These are phyloP conservation scores for Phenganax marumi DNA, from an alignment of 92 coral and sea anemone species.

Conservation along the genomic window DNA sequence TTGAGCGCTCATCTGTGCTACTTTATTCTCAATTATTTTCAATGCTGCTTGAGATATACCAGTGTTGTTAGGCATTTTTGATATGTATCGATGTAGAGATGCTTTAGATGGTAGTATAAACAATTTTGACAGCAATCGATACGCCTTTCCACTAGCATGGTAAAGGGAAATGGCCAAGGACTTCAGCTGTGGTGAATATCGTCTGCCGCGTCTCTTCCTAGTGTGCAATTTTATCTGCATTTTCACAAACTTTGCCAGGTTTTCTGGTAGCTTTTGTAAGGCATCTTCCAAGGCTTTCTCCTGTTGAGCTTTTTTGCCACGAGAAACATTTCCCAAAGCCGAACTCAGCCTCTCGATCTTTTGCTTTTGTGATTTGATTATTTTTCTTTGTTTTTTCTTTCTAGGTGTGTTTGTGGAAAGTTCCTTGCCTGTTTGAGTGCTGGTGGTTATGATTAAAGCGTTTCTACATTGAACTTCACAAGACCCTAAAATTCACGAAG, in stretches of 20 bases:
- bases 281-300: conserved; percentile 15
- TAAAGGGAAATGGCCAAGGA: conserved; percentile 24
- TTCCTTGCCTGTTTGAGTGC: not conserved
- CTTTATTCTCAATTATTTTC: conserved; percentile 23
- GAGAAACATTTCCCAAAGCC: not conserved
- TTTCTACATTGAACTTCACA: not conserved
- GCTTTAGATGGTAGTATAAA: conserved; percentile 31
- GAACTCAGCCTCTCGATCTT: not conserved
- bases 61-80: conserved; percentile 15
- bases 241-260: conserved; percentile 15
- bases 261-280: conserved; percentile 2
- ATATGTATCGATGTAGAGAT: conserved; percentile 27
- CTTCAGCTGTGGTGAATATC: conserved; percentile 33
- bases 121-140: conserved; percentile 30
- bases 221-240: conserved; percentile 30
- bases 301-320: conserved; percentile 9
- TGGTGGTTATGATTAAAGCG: not conserved
- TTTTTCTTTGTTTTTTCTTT: not conserved
- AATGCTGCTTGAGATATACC: conserved; percentile 15
- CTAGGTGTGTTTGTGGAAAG: not conserved
- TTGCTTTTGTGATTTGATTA: not conserved
- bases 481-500: not conserved
- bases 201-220: conserved; percentile 24
- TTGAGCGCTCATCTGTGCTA: conserved; percentile 4
- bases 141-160: conserved; percentile 40